phyloP scores from a whole-genome alignment of 2,797 vertebrate species.

The Chelonia mydas region DNA sequence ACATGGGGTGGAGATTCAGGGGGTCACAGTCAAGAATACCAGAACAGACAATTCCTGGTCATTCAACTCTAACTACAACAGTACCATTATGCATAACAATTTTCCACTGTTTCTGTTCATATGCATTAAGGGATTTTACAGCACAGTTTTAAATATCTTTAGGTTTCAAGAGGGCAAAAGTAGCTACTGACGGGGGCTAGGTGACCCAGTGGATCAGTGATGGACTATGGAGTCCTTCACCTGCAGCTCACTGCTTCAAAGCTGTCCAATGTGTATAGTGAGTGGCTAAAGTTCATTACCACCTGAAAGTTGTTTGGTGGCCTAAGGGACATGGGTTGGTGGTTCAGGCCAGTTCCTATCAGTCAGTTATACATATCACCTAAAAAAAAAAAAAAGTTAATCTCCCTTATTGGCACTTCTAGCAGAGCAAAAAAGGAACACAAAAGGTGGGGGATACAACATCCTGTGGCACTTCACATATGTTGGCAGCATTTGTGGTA shows the following conservation, averaged over 20 bases:
- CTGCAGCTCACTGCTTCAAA: neutral
- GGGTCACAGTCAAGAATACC: neutral
- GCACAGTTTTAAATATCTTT: conserved; percentile 42
- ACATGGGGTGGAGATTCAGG: neutral
- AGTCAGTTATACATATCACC: neutral
- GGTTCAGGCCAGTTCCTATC: neutral
- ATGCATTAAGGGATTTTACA: conserved; percentile 53
- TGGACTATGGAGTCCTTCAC: neutral
- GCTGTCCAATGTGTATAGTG: neutral
- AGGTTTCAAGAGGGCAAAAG: conserved; percentile 33
- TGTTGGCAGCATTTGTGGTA: neutral
- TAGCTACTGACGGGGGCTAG: conserved; percentile 15
- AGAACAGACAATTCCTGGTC: conserved; percentile 4
- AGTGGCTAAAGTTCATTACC: neutral
- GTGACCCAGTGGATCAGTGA: conserved; percentile 8
- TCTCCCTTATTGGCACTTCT: neutral
- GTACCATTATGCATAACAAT: conserved; percentile 31
- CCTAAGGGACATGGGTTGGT: neutral
- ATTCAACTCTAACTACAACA: conserved; percentile 34
- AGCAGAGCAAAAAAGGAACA: neutral
- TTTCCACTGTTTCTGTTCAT: conserved; percentile 45
- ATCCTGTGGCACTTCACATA: neutral
- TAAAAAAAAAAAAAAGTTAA: neutral
- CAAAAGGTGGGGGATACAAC: neutral
- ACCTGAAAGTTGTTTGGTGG: neutral